Evolutionary conservation across 2,797 vertebrate species (phyloP), one percentile per base, ranked within the genome.

Genomic region (Hydrocynus forskahlii): DNA sequence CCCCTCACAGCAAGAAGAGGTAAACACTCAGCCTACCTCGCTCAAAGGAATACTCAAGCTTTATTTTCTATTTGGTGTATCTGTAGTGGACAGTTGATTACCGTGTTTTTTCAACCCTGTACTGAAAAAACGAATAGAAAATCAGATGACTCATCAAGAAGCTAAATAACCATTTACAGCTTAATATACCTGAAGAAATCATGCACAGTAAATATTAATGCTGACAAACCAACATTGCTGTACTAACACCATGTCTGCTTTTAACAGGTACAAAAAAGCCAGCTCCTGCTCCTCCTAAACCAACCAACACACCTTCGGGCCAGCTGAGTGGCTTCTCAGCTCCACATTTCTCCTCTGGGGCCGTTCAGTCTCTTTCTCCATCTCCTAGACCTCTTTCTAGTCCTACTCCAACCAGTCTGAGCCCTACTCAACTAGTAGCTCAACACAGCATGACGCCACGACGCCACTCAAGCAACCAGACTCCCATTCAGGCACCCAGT

Each of bases 241-340:
- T 64, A 64, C 25, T 45, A n/a, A 81, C 17, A 38, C 19, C 57
- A 48, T 25, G 75, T 54, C 1, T 83, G 25, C 67, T 76, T 29
- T 84, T 86, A 81, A 1, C 91, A 99, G 98, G 94, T 78, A 91
- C 96, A 85, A 99, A 99, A 86, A 99, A 99, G 85, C 97, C 97
- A 0, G 97, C 98, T 0, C 98, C 97, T 0, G 95, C 98, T 1
- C 97, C 98, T n/a, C 97, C 98, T 0, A 99, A 99, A 80, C 97
- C 97, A 5, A 91, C 92, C 63, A 97, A 96, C 91, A 95, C 95
- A 0, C 96, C 95, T 0, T 96, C 96, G 0, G 91, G 93, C 74
- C 97, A 97, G 86, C 94, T 94, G 0, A 92, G 89, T 63, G 92
- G 86, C 86, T 93, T 94, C 29, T 87, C 88, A 5, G 89, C 90